Conservation (phyloP, 1,140 invertebrate genomes). For the Aphidius gifuensis region DNA sequence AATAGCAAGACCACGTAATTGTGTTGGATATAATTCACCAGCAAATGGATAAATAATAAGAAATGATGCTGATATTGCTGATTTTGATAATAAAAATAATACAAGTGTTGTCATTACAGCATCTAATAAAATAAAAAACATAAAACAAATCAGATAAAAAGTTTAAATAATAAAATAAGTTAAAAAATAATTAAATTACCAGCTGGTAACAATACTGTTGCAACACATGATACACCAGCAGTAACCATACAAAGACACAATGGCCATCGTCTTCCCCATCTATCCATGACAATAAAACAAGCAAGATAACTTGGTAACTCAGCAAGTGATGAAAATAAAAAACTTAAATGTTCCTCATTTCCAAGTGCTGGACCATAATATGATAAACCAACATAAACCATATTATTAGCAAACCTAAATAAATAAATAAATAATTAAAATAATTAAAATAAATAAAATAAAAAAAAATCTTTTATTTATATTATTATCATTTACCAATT, state of each 20-base stretch:
- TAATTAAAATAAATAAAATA: constrained; percentile 3
- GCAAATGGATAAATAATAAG: constrained; percentile 88
- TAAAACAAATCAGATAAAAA: constrained; percentile 4
- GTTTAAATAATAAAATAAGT: background rate
- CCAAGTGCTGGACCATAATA: constrained; percentile 84
- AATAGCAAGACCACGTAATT: constrained; percentile 80
- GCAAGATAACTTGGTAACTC: constrained; percentile 82
- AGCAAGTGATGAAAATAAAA: constrained; percentile 77
- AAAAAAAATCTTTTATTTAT: too few species aligned
- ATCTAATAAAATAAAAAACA: constrained; percentile 58
- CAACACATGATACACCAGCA: constrained; percentile 76
- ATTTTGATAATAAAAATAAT: constrained; percentile 83
- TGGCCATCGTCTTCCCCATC: constrained; percentile 79
- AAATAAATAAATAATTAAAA: too few species aligned
- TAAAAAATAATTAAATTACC: constrained; percentile 51
- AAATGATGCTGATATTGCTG: constrained; percentile 85
- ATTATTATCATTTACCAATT: constrained; percentile 64
- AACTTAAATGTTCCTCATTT: constrained; percentile 80
- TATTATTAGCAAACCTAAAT: constrained; percentile 66
- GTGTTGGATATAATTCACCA: constrained; percentile 84
- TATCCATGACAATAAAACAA: constrained; percentile 82
- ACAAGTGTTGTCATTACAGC: constrained; percentile 69
- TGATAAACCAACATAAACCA: constrained; percentile 82
- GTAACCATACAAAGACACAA: constrained; percentile 79
- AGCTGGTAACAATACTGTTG: constrained; percentile 72